These are phyloP conservation scores for Oeneis ivallda DNA, from an alignment of 2,888 invertebrate genomes.

Conservation along the genomic window DNA sequence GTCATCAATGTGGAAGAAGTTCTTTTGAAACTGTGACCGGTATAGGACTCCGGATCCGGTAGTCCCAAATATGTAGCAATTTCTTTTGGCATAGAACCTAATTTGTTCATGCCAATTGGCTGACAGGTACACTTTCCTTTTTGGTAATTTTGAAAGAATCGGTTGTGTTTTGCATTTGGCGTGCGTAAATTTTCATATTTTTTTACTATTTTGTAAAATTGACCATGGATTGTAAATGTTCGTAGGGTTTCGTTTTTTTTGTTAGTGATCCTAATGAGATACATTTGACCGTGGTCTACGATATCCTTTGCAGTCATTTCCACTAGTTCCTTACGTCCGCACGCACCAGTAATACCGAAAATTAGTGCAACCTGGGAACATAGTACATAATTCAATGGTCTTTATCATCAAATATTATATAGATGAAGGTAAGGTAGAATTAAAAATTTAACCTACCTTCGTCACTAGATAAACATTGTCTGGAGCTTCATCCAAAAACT, in stretches of 20 bases:
- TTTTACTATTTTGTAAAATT: constrained; percentile 14
- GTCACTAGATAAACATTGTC: constrained; percentile 6
- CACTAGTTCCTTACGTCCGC: background rate
- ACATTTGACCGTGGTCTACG: constrained; percentile 12
- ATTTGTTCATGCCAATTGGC: constrained; percentile 13
- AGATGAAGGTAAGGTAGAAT: background rate
- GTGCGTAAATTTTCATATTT: constrained; percentile 9
- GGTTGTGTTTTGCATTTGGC: constrained; percentile 1
- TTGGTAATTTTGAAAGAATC: constrained; percentile 16
- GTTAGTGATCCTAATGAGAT: constrained; percentile 4
- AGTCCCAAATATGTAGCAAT: constrained; percentile 12
- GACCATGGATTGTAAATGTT: constrained; percentile 13
- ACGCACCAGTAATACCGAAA: constrained; percentile 7
- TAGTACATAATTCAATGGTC: background rate
- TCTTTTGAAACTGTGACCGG: constrained; percentile 6
- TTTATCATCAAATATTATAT: background rate
- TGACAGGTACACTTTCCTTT: constrained; percentile 15
- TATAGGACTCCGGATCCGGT: background rate
- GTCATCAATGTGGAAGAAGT: background rate
- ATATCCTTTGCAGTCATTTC: constrained; percentile 2
- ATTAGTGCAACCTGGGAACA: constrained; percentile 11
- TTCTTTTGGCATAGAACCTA: background rate
- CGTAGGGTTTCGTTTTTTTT: constrained; percentile 1
- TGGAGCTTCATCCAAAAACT: constrained; percentile 13
- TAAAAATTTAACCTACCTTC: background rate